These are phyloP conservation scores for Pomacea maculata DNA, from an alignment of 1,140 invertebrate genomes.

Conservation along the genomic window DNA sequence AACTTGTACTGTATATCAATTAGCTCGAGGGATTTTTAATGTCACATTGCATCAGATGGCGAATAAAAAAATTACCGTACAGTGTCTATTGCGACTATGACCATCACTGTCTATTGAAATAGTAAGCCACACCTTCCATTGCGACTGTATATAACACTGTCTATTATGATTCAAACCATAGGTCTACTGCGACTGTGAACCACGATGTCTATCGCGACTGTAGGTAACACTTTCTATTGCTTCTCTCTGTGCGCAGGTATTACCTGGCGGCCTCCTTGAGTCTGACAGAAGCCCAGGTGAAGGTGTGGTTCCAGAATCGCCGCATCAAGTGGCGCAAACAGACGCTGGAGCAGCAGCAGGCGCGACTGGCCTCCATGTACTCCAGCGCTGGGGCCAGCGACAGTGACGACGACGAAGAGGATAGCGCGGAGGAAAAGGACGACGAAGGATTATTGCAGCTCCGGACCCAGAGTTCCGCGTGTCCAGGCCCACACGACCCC, in stretches of 20 bases:
- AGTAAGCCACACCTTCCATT: too few species aligned
- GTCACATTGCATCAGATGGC: too few species aligned
- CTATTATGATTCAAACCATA: too few species aligned
- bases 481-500: background rate
- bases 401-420: conserved; percentile 38
- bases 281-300: conserved; percentile 76
- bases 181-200: too few species aligned
- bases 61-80: too few species aligned
- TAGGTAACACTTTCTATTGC: background rate
- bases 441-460: background rate
- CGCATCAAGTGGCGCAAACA: conserved; percentile 96
- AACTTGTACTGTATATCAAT: too few species aligned
- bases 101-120: background rate
- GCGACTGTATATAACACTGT: too few species aligned
- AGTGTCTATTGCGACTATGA: too few species aligned
- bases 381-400: conserved; percentile 44
- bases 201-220: too few species aligned
- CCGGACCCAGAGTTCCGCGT: background rate
- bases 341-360: conserved; percentile 89
- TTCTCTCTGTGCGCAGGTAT: conserved; percentile 50
- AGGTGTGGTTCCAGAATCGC: conserved; percentile 97
- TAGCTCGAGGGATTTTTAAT: too few species aligned
- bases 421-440: conserved; percentile 33
- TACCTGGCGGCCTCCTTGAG: conserved; percentile 61
- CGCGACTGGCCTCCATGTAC: conserved; percentile 76